A percentile compares a stretch with the other conserved stretches of the same genome.
Conservation (phyloP, 2,888 invertebrate species). For the Dyspetes luteomarginatus region DNA sequence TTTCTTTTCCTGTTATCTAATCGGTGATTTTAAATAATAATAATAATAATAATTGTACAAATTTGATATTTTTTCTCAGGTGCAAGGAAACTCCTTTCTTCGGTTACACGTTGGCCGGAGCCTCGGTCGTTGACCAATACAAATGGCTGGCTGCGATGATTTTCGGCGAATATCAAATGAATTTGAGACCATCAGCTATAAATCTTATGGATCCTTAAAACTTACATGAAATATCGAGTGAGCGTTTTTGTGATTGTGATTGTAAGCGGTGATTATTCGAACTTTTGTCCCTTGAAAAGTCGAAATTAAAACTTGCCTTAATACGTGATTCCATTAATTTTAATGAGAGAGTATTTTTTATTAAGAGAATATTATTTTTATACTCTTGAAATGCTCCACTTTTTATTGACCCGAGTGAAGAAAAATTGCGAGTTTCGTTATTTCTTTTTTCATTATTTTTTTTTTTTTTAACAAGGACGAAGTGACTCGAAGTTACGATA, state of each 20-base stretch:
- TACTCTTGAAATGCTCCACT: background rate
- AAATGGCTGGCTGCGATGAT: conserved; percentile 93
- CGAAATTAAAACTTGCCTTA: conserved; percentile 2
- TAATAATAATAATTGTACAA: background rate
- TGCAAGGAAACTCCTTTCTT: conserved; percentile 91
- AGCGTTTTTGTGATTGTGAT: conserved; percentile 20
- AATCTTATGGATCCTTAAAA: conserved; percentile 80
- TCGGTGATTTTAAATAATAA: background rate
- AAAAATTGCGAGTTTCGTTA: background rate
- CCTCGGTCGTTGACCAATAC: conserved; percentile 89
- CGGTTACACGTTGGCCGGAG: conserved; percentile 91
- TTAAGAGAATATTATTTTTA: conserved; percentile 10
- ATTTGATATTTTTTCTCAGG: conserved; percentile 84
- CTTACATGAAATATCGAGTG: background rate
- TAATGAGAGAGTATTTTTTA: conserved; percentile 18
- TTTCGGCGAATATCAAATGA: conserved; percentile 87
- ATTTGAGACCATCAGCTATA: conserved; percentile 77
- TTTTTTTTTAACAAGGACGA: background rate
- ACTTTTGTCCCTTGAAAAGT: conserved; percentile 32
- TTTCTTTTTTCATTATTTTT: conserved; percentile 15
- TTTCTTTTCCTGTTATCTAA: background rate
- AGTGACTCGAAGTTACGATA: background rate
- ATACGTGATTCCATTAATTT: conserved; percentile 44
- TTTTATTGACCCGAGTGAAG: conserved; percentile 1
- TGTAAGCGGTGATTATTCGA: conserved; percentile 32